Evolutionary conservation across 2,797 vertebrate genomes (phyloP), one percentile per base, ranked within the genome.

Genomic region (Macrochelys suwanniensis): DNA sequence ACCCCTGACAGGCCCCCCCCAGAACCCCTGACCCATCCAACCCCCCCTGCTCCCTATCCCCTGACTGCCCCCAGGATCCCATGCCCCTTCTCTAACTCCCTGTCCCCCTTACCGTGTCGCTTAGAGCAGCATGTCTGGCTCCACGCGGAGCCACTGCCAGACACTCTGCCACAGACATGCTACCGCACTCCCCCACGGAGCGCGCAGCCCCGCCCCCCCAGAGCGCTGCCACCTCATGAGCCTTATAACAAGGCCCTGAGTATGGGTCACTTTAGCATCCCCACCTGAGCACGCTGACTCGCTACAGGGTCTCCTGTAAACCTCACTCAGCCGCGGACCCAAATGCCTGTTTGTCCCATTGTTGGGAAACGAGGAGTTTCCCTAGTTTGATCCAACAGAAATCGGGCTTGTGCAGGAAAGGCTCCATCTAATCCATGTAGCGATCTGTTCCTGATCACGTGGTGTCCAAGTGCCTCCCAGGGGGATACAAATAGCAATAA

Each of bases 301-400:
- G 89, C 86, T 42, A 37, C 71, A 65, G 74, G n/a, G 33, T 28
- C 42, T 33, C 17, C 37, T 96, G 89, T 71, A 93, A 88, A 77
- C 82, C 84, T 82, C 89, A 76, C 90, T 90, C 82, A 65, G 80
- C 49, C 82, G 54, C 7, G 92, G 95, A 96, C 95, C 68, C 95
- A 92, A 94, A 95, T 95, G 94, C 93, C 95, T 93, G 84, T 92
- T 93, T 95, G 89, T 97, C 87, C 90, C 91, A 80, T 13, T 42
- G 37, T 92, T 90, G 92, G 80, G 82, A 91, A 90, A 80, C 89
- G 82, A 82, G 12, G 25, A 42, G 37, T 42, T 42, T 42, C 71
- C 23, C 25, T 76, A 13, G 42, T 76, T 76, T 47, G 11, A 45
- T 76, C 42, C 15, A 25, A 45, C 71, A 47, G 71, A 76, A 93